Evolutionary conservation across 2,113 vertebrate species (phyloP), one percentile per base, ranked within the genome.

Genomic region (Panthera uncia): DNA sequence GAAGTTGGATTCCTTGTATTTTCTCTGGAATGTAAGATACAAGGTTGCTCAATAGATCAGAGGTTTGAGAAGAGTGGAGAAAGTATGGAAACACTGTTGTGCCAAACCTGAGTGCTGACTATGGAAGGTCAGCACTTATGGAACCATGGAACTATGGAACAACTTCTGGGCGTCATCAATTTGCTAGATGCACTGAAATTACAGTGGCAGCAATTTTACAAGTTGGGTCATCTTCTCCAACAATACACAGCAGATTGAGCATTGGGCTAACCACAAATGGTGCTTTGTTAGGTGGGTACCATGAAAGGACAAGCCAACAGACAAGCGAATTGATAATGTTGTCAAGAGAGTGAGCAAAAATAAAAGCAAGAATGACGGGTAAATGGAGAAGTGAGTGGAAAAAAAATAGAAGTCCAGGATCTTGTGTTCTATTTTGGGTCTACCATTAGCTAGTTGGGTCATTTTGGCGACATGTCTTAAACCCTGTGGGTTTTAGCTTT

Each of bases 161-260:
- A 7, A 50, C 27, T 9, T 78, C 41, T 25, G 57, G 66, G 33
- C 14, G 82, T 31, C 57, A 78, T 57, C n/a, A 29, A 69, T 38
- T 45, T 52, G 16, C n/a, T 25, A 84, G 74, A 45, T 18, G 7
- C 13, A 73, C n/a, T 96, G 48, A 86, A 69, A 84, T 66, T 23
- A 61, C 88, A 89, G 31, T 38, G 50, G 29, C 11, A 31, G 3
- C 31, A 57, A 38, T n/a, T 68, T 84, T 19, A 8, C 23, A 3
- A 63, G 41, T 23, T 71, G 41, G 12, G 8, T 91, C 33, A 82
- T 93, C 94, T 96, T 92, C 68, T 87, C 52, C 41, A 91, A 81
- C 12, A 66, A 12, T 16, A 25, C 13, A 52, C 73, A 90, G 36
- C 21, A 69, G 33, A 23, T 25, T 84, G n/a, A 73, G 41, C 15